A percentile compares a stretch with the other conserved stretches of the same genome.
Evolutionary conservation across 2,797 vertebrate species (phyloP).

Genomic region (Hyperoplus lanceolatus): DNA sequence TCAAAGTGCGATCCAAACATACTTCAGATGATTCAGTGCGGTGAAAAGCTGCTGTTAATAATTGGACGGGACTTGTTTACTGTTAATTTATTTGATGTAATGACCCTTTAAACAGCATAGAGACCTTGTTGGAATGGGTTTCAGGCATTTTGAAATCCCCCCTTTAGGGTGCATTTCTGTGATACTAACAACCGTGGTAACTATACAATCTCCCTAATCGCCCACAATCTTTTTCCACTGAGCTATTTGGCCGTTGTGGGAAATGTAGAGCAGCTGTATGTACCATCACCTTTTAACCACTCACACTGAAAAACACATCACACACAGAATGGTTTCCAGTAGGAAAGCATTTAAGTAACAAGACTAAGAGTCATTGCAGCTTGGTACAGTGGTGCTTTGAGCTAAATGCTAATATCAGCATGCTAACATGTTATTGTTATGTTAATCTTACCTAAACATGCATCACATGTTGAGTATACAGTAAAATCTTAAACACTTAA

Average conservation of each 20-base stretch:
- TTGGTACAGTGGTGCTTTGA: not conserved
- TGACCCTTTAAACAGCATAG: slow-evolving; percentile 64
- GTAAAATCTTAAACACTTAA: slow-evolving; percentile 1
- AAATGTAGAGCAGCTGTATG: slow-evolving; percentile 63
- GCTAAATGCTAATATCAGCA: not conserved
- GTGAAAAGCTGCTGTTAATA: slow-evolving; percentile 55
- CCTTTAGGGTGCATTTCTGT: slow-evolving; percentile 64
- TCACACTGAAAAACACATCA: slow-evolving; percentile 30
- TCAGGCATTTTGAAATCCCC: slow-evolving; percentile 68
- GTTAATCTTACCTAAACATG: not conserved
- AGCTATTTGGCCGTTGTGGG: slow-evolving; percentile 69
- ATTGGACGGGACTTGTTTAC: slow-evolving; percentile 50
- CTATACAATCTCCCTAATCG: slow-evolving; percentile 74
- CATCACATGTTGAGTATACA: slow-evolving; percentile 1
- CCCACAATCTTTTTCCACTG: slow-evolving; percentile 81
- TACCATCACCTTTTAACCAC: slow-evolving; percentile 69
- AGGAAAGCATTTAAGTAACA: slow-evolving; percentile 15
- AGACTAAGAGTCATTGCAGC: slow-evolving; percentile 17
- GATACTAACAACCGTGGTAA: slow-evolving; percentile 67
- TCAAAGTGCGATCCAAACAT: slow-evolving; percentile 47
- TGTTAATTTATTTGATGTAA: slow-evolving; percentile 71
- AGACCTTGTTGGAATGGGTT: slow-evolving; percentile 62
- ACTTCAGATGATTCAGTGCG: slow-evolving; percentile 46
- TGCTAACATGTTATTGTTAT: slow-evolving; percentile 6
- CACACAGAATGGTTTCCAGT: slow-evolving; percentile 51